A percentile compares a stretch with the other conserved stretches of the same genome.
Evolutionary conservation across 2,797 vertebrate species (phyloP).

Genomic region (Enteromius argenteus): DNA sequence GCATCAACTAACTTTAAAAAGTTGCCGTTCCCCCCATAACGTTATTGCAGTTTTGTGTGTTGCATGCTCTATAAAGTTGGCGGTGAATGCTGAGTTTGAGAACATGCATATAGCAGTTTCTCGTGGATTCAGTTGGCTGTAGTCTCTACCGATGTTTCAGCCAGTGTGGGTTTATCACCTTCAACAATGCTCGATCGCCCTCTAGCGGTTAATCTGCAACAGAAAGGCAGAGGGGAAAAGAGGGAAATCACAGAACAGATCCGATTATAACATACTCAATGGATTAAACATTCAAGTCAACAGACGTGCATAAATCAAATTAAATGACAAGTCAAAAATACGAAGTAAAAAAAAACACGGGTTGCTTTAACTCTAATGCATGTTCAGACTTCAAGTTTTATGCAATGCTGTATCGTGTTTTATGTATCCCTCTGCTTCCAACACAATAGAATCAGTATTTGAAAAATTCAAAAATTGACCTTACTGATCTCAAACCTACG

Average conservation of each 20-base stretch:
- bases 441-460: not conserved
- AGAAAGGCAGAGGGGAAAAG: not conserved
- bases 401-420: not conserved
- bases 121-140: not conserved
- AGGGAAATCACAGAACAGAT: not conserved
- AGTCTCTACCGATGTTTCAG: not conserved
- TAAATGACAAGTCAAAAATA: not conserved
- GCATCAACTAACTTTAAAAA: not conserved
- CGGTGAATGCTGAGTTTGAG: not conserved
- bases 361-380: not conserved
- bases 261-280: not conserved
- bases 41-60: not conserved
- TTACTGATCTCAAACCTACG: not conserved
- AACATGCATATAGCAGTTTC: not conserved
- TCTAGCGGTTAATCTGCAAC: slow-evolving; percentile 62
- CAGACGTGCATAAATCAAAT: not conserved
- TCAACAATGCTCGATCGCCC: slow-evolving; percentile 64
- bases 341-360: not conserved
- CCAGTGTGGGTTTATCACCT: not conserved
- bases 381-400: not conserved
- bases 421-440: not conserved
- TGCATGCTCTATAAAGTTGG: not conserved
- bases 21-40: not conserved
- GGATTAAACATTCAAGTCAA: not conserved
- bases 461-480: not conserved